A percentile compares a stretch with the other conserved stretches of the same genome.
These are phyloP conservation scores for Ennomos fuscantarius DNA, from an alignment of 2,888 invertebrate species.

Conservation along the genomic window DNA sequence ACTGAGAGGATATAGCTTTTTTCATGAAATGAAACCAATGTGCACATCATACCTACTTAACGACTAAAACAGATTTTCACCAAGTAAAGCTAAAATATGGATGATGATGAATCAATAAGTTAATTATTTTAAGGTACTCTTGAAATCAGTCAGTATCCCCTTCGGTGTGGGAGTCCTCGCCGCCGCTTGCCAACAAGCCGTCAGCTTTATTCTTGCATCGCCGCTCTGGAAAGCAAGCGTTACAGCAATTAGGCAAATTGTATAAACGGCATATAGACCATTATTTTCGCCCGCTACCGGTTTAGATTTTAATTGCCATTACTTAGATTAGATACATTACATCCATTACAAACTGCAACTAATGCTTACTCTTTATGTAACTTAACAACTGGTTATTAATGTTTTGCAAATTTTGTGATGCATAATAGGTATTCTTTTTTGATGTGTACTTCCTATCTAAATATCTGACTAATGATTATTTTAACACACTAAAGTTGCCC, in stretches of 20 bases:
- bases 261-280: slow-evolving; percentile 67
- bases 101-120: too few species aligned
- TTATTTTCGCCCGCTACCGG: slow-evolving; percentile 63
- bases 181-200: slow-evolving; percentile 8
- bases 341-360: slow-evolving; percentile 48
- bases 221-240: slow-evolving; percentile 65
- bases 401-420: slow-evolving; percentile 38
- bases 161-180: neutral
- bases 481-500: too few species aligned
- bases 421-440: slow-evolving; percentile 2
- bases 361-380: slow-evolving; percentile 53
- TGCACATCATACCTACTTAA: too few species aligned
- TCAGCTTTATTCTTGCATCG: slow-evolving; percentile 52
- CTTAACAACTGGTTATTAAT: slow-evolving; percentile 46
- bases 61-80: too few species aligned
- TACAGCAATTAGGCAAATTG: slow-evolving; percentile 73
- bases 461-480: too few species aligned
- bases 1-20: too few species aligned
- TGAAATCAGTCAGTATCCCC: too few species aligned
- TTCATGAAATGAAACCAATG: too few species aligned
- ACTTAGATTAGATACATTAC: slow-evolving; percentile 55
- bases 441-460: too few species aligned
- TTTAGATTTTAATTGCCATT: slow-evolving; percentile 64
- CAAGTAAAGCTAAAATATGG: too few species aligned
- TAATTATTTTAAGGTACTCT: too few species aligned